Percentiles rank a stretch among this genome's conserved stretches.
phyloP scores from a whole-genome alignment of 2,113 vertebrate genomes.

The Pomatostomus ruficeps region DNA sequence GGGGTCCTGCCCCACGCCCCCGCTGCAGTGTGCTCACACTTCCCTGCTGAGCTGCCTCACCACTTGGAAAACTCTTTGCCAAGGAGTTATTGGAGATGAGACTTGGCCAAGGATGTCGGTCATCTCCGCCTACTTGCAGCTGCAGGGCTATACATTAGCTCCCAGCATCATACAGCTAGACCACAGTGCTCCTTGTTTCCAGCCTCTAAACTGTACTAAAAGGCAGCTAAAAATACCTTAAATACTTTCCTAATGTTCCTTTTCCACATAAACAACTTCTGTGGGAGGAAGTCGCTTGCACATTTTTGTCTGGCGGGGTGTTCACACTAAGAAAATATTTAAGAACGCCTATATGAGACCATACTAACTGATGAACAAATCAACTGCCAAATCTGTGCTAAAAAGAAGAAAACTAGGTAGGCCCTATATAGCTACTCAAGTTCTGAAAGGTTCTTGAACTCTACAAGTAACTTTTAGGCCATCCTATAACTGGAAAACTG shows the following conservation, averaged over 20 bases:
- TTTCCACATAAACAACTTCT: slow-evolving; percentile 31
- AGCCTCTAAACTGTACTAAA: not conserved
- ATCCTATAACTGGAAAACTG: not conserved
- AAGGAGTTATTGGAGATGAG: not conserved
- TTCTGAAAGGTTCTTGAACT: not conserved
- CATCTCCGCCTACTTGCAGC: slow-evolving; percentile 21
- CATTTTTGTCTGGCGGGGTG: slow-evolving; percentile 34
- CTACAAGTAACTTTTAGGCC: not conserved
- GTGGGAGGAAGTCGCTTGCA: slow-evolving; percentile 45
- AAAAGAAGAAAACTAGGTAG: not conserved
- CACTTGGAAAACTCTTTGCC: not conserved
- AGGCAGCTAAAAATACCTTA: slow-evolving; percentile 42
- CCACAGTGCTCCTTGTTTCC: slow-evolving; percentile 10
- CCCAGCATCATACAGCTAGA: slow-evolving; percentile 14
- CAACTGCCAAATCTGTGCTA: not conserved
- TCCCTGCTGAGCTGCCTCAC: not conserved
- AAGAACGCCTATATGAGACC: not conserved
- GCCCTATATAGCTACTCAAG: not conserved
- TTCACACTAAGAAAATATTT: not conserved
- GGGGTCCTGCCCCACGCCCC: not conserved
- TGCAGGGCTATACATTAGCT: slow-evolving; percentile 16
- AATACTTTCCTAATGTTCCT: slow-evolving; percentile 48
- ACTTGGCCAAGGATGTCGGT: not conserved
- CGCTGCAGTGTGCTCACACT: not conserved
- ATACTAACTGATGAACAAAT: not conserved